Conservation (phyloP, 2,888 invertebrate species). For the Eupsilia transversa region DNA sequence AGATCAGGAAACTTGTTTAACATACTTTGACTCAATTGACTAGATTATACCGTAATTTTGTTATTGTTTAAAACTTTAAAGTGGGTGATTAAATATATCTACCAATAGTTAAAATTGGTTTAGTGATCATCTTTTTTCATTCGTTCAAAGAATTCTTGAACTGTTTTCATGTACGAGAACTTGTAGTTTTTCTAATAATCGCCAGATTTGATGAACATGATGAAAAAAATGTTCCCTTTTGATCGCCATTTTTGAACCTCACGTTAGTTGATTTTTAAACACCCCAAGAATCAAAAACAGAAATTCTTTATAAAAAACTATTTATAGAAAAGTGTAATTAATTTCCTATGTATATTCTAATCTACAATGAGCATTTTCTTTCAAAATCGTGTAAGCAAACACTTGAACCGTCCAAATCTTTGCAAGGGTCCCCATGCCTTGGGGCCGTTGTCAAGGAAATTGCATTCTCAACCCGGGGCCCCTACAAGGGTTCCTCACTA, state of each 20-base stretch:
- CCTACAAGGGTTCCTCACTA: slow-evolving; percentile 65
- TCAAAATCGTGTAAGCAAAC: slow-evolving; percentile 66
- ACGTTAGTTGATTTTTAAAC: too few relatives aligned
- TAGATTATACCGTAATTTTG: neutral
- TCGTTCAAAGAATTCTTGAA: neutral
- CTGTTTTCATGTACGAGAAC: too few relatives aligned
- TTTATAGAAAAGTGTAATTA: neutral
- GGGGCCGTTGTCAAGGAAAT: slow-evolving; percentile 84
- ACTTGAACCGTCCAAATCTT: slow-evolving; percentile 75
- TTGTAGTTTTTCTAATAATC: neutral
- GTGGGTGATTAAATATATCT: neutral
- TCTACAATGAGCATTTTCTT: slow-evolving; percentile 18
- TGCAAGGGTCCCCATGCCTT: slow-evolving; percentile 72
- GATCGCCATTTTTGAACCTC: too few relatives aligned
- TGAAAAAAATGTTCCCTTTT: too few relatives aligned
- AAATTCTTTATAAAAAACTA: too few relatives aligned
- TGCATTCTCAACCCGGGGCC: slow-evolving; percentile 81
- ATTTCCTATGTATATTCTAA: slow-evolving; percentile 20
- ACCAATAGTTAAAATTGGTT: neutral
- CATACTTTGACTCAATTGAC: neutral
- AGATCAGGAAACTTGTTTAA: slow-evolving; percentile 2
- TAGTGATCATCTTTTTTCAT: neutral
- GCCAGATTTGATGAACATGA: neutral
- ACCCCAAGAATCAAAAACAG: too few relatives aligned
- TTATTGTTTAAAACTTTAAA: neutral